Evolutionary conservation across 2,113 vertebrate genomes (phyloP), one percentile per base, ranked within the genome.

Genomic region (Geococcyx californianus): DNA sequence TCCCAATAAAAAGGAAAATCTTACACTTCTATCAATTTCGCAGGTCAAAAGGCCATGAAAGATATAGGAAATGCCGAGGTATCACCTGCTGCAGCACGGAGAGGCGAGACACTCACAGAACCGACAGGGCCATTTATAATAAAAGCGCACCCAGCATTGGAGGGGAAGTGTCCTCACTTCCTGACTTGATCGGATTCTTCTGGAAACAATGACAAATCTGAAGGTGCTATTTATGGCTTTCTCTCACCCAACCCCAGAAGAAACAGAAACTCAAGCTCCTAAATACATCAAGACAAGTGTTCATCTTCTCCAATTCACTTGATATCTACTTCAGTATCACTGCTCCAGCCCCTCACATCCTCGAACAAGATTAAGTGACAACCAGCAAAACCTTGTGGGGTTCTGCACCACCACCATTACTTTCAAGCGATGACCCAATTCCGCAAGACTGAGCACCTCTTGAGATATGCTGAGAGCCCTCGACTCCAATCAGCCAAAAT

Each of bases 141-240:
- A 69, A 66, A 77, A 1, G 51, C 19, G 63, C 60, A 59, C 73
- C 63, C 83, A 86, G 60, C 79, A 94, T 11, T 33, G 31, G 64
- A 67, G 42, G 64, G 83, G 82, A 93, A 93, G 63, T 55, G 63
- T 47, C 47, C 44, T 59, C 83, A 84, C 64, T 84, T 95, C 91
- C 93, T 87, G 84, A 59, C 73, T 82, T 44, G 34, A 91, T 89
- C 2, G 0, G 44, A 62, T 94, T 93, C 88, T 97, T 84, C 80
- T 94, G 93, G 80, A 94, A 92, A 94, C 76, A 96, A 84, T 66
- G 91, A 95, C 74, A 94, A 91, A 93, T 5, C 62, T 76, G 66
- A 85, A 89, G 89, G 70, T 89, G 62, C 49, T 92, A 75, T 79
- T 95, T 91, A 95, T 40, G 81, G 58, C 45, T 79, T 85, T 91